These are phyloP conservation scores for Brachionus koreanus DNA, from an alignment of 1,140 invertebrate genomes.

Conservation along the genomic window DNA sequence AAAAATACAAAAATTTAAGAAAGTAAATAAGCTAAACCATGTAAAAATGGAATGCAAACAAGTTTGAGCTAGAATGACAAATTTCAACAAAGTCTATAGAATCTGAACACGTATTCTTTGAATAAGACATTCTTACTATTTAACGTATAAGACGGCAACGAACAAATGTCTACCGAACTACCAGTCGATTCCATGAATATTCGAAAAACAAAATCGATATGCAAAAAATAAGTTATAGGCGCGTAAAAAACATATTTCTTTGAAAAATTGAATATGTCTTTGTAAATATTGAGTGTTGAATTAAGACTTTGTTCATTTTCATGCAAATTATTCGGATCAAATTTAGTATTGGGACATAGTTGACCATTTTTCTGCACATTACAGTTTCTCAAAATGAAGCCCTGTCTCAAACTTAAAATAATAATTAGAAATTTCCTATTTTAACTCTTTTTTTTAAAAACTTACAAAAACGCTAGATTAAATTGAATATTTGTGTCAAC, in stretches of 20 bases:
- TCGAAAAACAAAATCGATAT: constrained; percentile 28
- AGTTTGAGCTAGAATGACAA: neutral
- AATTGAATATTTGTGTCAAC: constrained; percentile 33
- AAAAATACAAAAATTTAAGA: neutral
- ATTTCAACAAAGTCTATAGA: constrained; percentile 22
- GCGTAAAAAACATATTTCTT: constrained; percentile 31
- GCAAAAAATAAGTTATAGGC: constrained; percentile 34
- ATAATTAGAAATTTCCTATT: neutral
- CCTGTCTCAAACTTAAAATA: neutral
- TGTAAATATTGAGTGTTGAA: neutral
- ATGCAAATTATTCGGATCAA: neutral
- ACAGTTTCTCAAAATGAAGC: neutral
- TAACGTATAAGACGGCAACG: neutral
- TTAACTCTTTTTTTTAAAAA: neutral
- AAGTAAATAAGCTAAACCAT: neutral
- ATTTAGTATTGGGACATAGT: constrained; percentile 12
- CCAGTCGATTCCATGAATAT: neutral
- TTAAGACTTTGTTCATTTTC: neutral
- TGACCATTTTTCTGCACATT: constrained; percentile 14
- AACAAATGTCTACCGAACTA: neutral
- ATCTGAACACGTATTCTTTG: constrained; percentile 31
- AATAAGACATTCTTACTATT: neutral
- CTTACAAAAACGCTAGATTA: constrained; percentile 33
- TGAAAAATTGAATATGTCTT: neutral
- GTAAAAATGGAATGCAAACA: neutral